These are phyloP conservation scores for Lacanobia oleracea DNA, from an alignment of 2,888 invertebrate genomes.

Conservation along the genomic window DNA sequence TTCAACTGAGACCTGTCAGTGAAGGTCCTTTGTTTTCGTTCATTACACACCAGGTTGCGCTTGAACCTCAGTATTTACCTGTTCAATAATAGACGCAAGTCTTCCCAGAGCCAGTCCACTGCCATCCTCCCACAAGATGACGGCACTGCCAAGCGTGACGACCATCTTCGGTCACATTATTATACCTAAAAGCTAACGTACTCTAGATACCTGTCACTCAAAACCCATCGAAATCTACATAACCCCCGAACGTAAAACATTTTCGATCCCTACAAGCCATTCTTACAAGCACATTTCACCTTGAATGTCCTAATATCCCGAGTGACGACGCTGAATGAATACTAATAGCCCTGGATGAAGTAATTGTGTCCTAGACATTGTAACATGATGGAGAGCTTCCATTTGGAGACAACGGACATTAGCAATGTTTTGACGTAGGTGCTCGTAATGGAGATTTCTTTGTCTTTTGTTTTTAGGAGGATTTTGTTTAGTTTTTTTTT, in stretches of 20 bases:
- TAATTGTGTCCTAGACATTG: slow-evolving; percentile 38
- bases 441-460: slow-evolving; percentile 15
- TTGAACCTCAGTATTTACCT: slow-evolving; percentile 91
- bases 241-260: not conserved
- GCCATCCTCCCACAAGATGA: slow-evolving; percentile 75
- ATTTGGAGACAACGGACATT: slow-evolving; percentile 26
- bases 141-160: slow-evolving; percentile 99
- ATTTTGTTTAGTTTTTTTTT: not conserved
- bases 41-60: slow-evolving; percentile 89
- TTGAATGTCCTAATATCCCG: slow-evolving; percentile 37
- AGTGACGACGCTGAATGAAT: slow-evolving; percentile 45
- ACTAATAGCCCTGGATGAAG: slow-evolving; percentile 38
- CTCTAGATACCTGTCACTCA: not conserved
- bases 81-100: slow-evolving; percentile 99
- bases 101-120: slow-evolving; percentile 98
- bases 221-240: slow-evolving; percentile 6
- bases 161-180: slow-evolving; percentile 89
- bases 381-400: slow-evolving; percentile 41
- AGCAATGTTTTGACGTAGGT: slow-evolving; percentile 15
- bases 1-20: slow-evolving; percentile 96
- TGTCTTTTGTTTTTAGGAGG: slow-evolving; percentile 2
- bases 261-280: not conserved
- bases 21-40: slow-evolving; percentile 93
- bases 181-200: not conserved
- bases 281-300: slow-evolving; percentile 30